Conservation (phyloP, 2,797 vertebrate genomes). For the Florisuga fusca region DNA sequence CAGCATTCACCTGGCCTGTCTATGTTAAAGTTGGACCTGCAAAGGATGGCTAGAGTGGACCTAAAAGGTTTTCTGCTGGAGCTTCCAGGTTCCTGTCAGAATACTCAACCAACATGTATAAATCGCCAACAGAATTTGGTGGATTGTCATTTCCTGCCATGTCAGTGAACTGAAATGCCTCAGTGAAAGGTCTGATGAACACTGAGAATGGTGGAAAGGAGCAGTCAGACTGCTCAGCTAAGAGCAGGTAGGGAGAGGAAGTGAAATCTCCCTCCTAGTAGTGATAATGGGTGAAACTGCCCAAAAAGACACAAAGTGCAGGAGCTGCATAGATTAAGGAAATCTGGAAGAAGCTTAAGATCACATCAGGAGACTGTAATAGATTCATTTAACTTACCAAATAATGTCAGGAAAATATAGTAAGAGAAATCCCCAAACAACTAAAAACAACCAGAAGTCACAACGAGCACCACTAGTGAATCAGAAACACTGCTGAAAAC, state of each 20-base stretch:
- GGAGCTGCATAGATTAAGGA: neutral
- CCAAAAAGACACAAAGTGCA: neutral
- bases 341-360: neutral
- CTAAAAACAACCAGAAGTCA: neutral
- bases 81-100: fast-evolving
- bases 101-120: fast-evolving
- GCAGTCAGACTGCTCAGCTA: neutral
- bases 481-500: neutral
- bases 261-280: neutral
- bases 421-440: neutral
- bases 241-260: neutral
- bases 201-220: neutral
- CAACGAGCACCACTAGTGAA: neutral
- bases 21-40: neutral
- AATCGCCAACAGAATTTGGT: neutral
- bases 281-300: neutral
- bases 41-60: neutral
- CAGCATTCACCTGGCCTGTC: neutral
- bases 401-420: neutral
- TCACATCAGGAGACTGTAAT: neutral
- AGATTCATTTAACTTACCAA: neutral
- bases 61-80: neutral
- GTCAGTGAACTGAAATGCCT: neutral
- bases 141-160: neutral
- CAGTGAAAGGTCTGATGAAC: neutral